Evolutionary conservation across 2,113 vertebrate genomes (phyloP).

Genomic region (Motacilla tschutschensis): DNA sequence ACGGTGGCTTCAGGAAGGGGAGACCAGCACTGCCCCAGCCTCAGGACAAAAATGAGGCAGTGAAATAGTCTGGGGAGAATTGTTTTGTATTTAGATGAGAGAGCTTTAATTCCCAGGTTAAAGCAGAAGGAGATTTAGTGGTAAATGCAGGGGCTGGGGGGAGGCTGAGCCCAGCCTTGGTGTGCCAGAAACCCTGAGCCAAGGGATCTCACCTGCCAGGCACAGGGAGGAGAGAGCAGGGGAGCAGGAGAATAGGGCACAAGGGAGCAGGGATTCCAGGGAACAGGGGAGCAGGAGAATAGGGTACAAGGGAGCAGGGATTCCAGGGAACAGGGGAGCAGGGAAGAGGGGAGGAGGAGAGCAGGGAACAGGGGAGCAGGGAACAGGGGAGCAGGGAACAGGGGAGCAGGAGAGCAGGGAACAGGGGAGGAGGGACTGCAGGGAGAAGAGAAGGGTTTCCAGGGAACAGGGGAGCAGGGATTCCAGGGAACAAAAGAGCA

Average conservation of each 20-base stretch:
- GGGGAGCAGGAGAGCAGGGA: not conserved
- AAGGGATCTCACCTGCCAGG: not conserved
- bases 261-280: not conserved
- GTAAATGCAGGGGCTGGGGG: fast-evolving
- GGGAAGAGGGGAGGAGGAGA: too few species aligned
- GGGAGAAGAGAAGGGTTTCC: not conserved
- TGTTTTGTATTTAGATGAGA: not conserved
- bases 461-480: not conserved
- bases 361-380: not conserved
- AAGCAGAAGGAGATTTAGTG: not conserved
- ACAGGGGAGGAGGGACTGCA: too few species aligned
- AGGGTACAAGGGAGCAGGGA: not conserved
- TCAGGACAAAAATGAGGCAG: not conserved
- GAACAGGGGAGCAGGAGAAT: fast-evolving
- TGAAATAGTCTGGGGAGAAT: not conserved
- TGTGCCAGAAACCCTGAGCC: not conserved
- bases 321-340: fast-evolving
- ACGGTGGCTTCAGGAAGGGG: fast-evolving
- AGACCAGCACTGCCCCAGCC: fast-evolving
- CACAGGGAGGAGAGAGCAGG: not conserved
- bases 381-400: too few species aligned
- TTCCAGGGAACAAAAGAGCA: not conserved
- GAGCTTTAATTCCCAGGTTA: not conserved
- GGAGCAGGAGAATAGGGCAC: not conserved
- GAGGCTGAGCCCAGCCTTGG: not conserved